Evolutionary conservation across 2,888 invertebrate genomes (phyloP).

Genomic region (Ichneumoninae sp.): DNA sequence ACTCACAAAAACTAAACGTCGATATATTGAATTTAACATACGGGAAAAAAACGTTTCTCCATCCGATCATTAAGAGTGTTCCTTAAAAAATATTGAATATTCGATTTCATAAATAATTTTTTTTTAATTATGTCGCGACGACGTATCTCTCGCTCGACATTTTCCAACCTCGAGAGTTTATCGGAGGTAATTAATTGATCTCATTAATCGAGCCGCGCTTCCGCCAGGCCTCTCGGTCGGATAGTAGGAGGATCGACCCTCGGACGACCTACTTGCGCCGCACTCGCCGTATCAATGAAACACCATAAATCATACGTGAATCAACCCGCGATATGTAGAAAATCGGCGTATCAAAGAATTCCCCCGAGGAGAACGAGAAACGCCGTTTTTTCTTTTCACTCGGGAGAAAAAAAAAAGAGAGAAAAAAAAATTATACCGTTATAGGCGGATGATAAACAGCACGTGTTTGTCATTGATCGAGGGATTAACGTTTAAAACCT

Average conservation of each 20-base stretch:
- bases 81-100: not conserved
- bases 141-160: constrained; percentile 11
- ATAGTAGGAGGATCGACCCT: constrained; percentile 62
- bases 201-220: constrained; percentile 54
- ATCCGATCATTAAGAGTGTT: no score
- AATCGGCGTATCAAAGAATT: constrained; percentile 42
- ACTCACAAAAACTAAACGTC: not conserved
- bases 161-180: not conserved
- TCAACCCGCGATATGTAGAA: constrained; percentile 29
- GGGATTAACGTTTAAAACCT: constrained; percentile 13
- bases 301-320: constrained; percentile 57
- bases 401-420: not conserved
- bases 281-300: constrained; percentile 43
- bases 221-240: constrained; percentile 44
- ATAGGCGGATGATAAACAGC: constrained; percentile 34
- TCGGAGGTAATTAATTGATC: constrained; percentile 47
- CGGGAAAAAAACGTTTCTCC: no score
- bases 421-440: constrained; percentile 33
- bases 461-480: constrained; percentile 47
- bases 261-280: constrained; percentile 58
- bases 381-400: constrained; percentile 15
- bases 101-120: not conserved
- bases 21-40: no score
- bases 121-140: no score
- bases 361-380: constrained; percentile 21